Evolutionary conservation across 2,113 vertebrate species (phyloP).

Genomic region (Tyrannus savana): DNA sequence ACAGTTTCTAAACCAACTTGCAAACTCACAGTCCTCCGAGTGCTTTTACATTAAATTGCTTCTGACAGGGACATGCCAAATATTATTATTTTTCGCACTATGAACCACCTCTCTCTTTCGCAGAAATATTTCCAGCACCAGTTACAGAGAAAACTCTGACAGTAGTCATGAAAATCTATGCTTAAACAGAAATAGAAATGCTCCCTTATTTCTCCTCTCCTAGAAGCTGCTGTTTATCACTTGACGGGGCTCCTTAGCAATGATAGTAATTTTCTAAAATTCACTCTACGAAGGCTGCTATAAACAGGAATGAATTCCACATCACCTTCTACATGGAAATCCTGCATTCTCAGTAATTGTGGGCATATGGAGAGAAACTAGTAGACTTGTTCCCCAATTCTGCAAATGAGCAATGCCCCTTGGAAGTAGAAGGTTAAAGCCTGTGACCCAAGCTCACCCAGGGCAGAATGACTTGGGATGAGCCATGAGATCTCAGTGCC

Average conservation of each 20-base stretch:
- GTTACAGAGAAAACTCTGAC: slow-evolving; percentile 44
- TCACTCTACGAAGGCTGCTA: neutral
- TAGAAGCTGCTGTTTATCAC: neutral
- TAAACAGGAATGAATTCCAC: neutral
- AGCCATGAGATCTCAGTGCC: neutral
- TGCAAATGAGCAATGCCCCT: neutral
- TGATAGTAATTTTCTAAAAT: neutral
- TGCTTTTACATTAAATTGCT: slow-evolving; percentile 31
- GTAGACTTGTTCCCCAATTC: neutral
- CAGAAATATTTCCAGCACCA: slow-evolving; percentile 24
- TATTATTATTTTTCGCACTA: slow-evolving; percentile 63
- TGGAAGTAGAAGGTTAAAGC: neutral
- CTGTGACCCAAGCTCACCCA: neutral
- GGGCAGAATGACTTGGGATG: neutral
- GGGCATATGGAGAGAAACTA: neutral
- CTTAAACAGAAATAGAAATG: slow-evolving; percentile 42
- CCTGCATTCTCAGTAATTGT: neutral
- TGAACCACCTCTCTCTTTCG: neutral
- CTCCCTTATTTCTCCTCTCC: slow-evolving; percentile 4
- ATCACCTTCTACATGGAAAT: neutral
- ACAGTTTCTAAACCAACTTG: neutral
- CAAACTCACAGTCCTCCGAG: neutral
- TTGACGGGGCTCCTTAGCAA: neutral
- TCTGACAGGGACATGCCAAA: slow-evolving; percentile 59
- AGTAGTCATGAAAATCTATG: slow-evolving; percentile 36